These are phyloP conservation scores for Sinocyclocheilus rhinocerous DNA, from an alignment of 2,113 vertebrate species.

Conservation along the genomic window DNA sequence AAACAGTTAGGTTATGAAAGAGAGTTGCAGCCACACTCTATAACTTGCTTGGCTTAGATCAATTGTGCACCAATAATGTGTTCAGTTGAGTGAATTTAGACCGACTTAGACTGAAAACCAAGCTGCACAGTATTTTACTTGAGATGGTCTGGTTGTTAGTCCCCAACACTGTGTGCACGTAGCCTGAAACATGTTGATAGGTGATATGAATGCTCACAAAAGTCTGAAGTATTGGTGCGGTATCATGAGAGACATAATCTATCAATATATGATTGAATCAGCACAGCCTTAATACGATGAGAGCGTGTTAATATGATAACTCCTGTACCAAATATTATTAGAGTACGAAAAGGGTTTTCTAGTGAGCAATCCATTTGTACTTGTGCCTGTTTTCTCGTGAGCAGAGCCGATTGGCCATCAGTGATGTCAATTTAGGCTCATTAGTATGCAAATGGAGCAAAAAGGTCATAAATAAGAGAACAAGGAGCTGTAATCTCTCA, in stretches of 20 bases:
- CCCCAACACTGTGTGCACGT: background rate
- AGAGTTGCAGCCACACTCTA: background rate
- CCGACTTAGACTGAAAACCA: too few relatives aligned
- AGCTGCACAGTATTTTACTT: background rate
- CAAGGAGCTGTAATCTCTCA: constrained; percentile 28
- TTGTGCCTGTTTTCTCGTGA: background rate
- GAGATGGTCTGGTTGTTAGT: background rate
- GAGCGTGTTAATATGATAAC: background rate
- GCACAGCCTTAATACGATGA: background rate
- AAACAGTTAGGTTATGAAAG: background rate
- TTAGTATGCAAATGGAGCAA: constrained; percentile 48
- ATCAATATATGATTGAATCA: background rate
- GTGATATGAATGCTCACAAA: background rate
- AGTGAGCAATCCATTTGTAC: constrained; percentile 22
- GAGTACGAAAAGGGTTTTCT: background rate
- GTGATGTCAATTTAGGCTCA: constrained; percentile 49
- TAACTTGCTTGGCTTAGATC: background rate
- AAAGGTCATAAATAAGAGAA: constrained; percentile 58
- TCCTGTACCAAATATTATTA: background rate
- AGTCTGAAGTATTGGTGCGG: background rate
- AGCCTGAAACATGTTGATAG: background rate
- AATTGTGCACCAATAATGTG: too few relatives aligned
- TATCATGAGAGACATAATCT: background rate
- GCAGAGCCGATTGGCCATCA: constrained; percentile 41
- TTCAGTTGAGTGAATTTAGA: background rate